Evolutionary conservation across 2,888 invertebrate species (phyloP).

Genomic region (Laspeyria flexula): DNA sequence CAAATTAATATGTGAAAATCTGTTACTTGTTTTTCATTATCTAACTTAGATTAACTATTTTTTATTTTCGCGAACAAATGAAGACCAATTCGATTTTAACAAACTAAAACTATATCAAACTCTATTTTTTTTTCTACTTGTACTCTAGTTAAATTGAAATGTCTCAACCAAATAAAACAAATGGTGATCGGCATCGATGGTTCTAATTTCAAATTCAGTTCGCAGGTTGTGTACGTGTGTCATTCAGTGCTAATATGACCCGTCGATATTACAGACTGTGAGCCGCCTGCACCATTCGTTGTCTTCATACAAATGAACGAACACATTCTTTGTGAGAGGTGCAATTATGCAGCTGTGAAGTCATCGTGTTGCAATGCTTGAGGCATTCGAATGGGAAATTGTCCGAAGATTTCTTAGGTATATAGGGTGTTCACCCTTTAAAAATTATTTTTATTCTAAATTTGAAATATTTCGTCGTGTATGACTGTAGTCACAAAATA

Average conservation of each 20-base stretch:
- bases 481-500: too few species aligned
- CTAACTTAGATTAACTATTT: too few species aligned
- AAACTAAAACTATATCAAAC: too few species aligned
- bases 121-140: too few species aligned
- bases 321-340: constrained; percentile 51
- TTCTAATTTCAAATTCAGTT: constrained; percentile 63
- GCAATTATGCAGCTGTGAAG: constrained; percentile 49
- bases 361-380: constrained; percentile 47
- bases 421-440: constrained; percentile 28
- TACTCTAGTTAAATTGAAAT: too few species aligned
- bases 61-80: too few species aligned
- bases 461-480: too few species aligned
- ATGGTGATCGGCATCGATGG: constrained; percentile 32
- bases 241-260: constrained; percentile 68
- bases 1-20: too few species aligned
- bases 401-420: constrained; percentile 18
- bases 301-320: constrained; percentile 73
- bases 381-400: constrained; percentile 30
- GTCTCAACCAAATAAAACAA: constrained; percentile 19
- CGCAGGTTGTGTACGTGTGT: constrained; percentile 61
- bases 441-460: too few species aligned
- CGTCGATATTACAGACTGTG: constrained; percentile 69
- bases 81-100: too few species aligned
- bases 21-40: too few species aligned
- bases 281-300: constrained; percentile 56